A percentile compares a stretch with the other conserved stretches of the same genome.
These are phyloP conservation scores for Podarcis lilfordi DNA, from an alignment of 2,797 vertebrate genomes.

Conservation along the genomic window DNA sequence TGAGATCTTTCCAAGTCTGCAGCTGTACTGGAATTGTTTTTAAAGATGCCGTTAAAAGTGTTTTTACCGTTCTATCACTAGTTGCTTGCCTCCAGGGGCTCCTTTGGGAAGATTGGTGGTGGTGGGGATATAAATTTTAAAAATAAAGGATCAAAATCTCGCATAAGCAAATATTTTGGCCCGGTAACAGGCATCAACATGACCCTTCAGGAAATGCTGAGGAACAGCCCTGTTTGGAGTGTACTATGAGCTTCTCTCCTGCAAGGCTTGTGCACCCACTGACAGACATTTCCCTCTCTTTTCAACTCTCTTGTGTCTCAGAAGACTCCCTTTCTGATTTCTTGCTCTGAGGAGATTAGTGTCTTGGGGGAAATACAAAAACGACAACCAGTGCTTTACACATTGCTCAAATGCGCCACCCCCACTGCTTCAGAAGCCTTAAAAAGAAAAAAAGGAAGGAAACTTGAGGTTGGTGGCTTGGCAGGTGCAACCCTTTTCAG, in stretches of 20 bases:
- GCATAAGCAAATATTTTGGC: not conserved
- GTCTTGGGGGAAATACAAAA: slow-evolving; percentile 52
- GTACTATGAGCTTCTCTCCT: slow-evolving; percentile 6
- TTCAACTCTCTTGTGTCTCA: slow-evolving; percentile 31
- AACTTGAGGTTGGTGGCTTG: slow-evolving; percentile 68
- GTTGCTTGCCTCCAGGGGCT: too few relatives aligned
- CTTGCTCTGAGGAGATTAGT: slow-evolving; percentile 30
- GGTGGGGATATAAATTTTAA: too few relatives aligned
- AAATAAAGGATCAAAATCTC: not conserved
- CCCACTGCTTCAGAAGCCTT: slow-evolving; percentile 37
- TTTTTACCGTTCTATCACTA: too few relatives aligned
- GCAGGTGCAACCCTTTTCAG: slow-evolving; percentile 71
- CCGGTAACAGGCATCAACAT: not conserved
- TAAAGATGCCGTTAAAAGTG: too few relatives aligned
- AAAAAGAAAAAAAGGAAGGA: slow-evolving; percentile 72
- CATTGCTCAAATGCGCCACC: slow-evolving; percentile 62
- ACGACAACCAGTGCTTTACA: slow-evolving; percentile 50
- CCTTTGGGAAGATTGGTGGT: too few relatives aligned
- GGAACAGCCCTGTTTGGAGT: slow-evolving; percentile 14
- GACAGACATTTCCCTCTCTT: not conserved
- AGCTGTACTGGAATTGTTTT: too few relatives aligned
- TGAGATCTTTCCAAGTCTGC: too few relatives aligned
- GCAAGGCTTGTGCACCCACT: not conserved
- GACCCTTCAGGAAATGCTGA: slow-evolving; percentile 20
- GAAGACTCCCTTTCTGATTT: slow-evolving; percentile 45